Evolutionary conservation across 2,888 invertebrate genomes (phyloP), one percentile per base, ranked within the genome.

Genomic region (Eustalomyia histrio): DNA sequence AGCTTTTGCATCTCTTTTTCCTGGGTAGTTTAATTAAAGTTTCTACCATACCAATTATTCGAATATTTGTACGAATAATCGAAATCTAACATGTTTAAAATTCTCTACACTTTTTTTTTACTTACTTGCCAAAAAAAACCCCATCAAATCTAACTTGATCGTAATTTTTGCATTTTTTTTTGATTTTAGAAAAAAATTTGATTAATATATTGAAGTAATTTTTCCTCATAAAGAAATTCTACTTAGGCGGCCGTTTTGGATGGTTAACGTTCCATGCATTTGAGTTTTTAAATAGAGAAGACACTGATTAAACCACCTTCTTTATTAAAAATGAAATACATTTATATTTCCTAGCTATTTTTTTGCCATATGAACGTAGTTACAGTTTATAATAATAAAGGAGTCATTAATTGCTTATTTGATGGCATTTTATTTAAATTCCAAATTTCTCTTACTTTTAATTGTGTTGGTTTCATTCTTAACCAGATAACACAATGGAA

Each of bases 241-340:
- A 84, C 87, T 83, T 86, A 87, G 87, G 87, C 86, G 88, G 87
- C 87, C 87, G 88, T 87, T 86, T 84, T 88, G 87, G 87, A 87
- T 88, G 84, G 85, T 79, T 84, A 85, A 71, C 85, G 83, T 85
- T 86, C 84, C 87, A 85, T 87, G 88, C 85, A 61, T 79, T 71
- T 78, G 75, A 65, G 33, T 61, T 71, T 61, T 52, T 43, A 50
- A 29, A 14, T 12, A 29, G 2, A 47, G 29, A 63, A 63, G 63
- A 63, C 63, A 63, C 39, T 47, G 14, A 43, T 61, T 61, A 43
- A 29, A 12, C 55, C 53, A 35, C 55, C 18, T 55, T 53, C 10
- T 55, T 7, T 12, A n/a, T 39, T 24, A 35, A 53, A n/a, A 53
- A 53, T 33, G 33, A 18, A 33, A 9, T 9, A 1, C 33, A 52